Conservation (phyloP, 2,888 invertebrate species). For the Tetranychus piercei region DNA sequence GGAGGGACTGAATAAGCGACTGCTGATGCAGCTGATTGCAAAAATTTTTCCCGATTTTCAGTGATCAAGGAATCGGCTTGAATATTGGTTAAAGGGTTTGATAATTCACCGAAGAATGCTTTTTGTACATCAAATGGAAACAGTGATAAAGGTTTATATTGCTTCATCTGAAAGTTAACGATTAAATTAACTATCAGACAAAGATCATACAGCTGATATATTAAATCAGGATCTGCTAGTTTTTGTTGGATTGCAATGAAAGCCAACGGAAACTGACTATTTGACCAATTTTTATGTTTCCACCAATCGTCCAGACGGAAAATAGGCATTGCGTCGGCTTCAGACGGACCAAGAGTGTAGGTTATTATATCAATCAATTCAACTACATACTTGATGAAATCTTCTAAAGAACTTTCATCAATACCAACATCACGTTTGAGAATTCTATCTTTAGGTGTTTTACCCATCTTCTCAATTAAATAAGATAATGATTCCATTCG, state of each 20-base stretch:
- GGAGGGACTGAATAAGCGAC: slow-evolving; percentile 26
- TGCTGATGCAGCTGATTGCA: slow-evolving; percentile 20
- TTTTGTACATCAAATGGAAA: slow-evolving; percentile 50
- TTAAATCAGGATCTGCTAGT: slow-evolving; percentile 51
- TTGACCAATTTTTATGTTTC: slow-evolving; percentile 10
- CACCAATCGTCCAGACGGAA: slow-evolving; percentile 34
- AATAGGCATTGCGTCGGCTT: slow-evolving; percentile 33
- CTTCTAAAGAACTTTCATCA: slow-evolving; percentile 19
- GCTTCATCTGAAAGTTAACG: slow-evolving; percentile 50
- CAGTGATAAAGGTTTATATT: slow-evolving; percentile 47
- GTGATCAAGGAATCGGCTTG: slow-evolving; percentile 47
- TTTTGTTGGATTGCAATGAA: slow-evolving; percentile 59
- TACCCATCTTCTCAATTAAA: slow-evolving; percentile 47
- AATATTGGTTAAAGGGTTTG: slow-evolving; percentile 26
- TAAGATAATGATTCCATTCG: slow-evolving; percentile 54
- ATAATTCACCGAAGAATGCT: slow-evolving; percentile 33
- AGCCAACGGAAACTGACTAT: slow-evolving; percentile 42
- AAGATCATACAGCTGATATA: slow-evolving; percentile 61
- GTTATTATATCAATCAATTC: slow-evolving; percentile 18
- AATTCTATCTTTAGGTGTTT: slow-evolving; percentile 20
- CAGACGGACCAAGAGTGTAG: slow-evolving; percentile 26
- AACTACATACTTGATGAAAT: slow-evolving; percentile 15
- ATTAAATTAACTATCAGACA: slow-evolving; percentile 57
- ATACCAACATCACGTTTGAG: slow-evolving; percentile 18
- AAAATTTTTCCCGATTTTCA: slow-evolving; percentile 42